Base-by-base conservation (phyloP, 2,888 invertebrate genomes). In the Mongoloraphidia duomilia region DNA sequence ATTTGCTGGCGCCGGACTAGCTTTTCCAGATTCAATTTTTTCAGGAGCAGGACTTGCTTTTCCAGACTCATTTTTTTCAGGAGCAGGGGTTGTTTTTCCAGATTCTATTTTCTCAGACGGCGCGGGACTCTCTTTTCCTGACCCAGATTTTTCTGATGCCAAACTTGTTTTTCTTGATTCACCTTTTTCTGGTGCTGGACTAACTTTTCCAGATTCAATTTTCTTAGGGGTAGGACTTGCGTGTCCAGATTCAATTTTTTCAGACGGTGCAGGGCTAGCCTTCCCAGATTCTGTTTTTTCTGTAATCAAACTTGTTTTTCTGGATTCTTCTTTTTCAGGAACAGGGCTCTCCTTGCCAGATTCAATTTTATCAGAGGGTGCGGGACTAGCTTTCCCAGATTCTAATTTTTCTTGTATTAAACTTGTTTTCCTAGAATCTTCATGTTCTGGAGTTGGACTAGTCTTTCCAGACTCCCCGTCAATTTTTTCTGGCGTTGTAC, bases 261-360 rank as follows among this genome's bases (percentile, higher is more conserved):
- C 62, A 3, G 56, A 46, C 4, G 58, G 53, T 14, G 61, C 59
- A 5, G 53, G 52, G 43, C 54, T 52, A 12, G 54, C 53, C 2
- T 62, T 63, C n/a, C 63, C 46, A 34, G 43, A 35, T 37, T 46
- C 44, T 51, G 6, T n/a, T 34, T 17, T n/a, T 41, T 51, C 42
- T 33, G 17, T 11, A 41, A 36, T 41, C 1, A 58, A 60, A 41
- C 59, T 35, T 9, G 60, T 17, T 62, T 59, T 11, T 56, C 53
- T 34, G 47, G 48, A 14, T 46, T 40, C 49, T 49, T 34, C 48
- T 47, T 47, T 53, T 47, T 50, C 41, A 14, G 41, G 38, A 44
- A 34, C 47, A 37, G 17, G 43, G 13, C 12, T 52, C 51, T 50
- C 49, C 43, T 41, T 41, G 42, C 38, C 12, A 41, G 17, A 9